Base-by-base conservation (phyloP, 2,113 vertebrate genomes). In the Ciconia boyciana region DNA sequence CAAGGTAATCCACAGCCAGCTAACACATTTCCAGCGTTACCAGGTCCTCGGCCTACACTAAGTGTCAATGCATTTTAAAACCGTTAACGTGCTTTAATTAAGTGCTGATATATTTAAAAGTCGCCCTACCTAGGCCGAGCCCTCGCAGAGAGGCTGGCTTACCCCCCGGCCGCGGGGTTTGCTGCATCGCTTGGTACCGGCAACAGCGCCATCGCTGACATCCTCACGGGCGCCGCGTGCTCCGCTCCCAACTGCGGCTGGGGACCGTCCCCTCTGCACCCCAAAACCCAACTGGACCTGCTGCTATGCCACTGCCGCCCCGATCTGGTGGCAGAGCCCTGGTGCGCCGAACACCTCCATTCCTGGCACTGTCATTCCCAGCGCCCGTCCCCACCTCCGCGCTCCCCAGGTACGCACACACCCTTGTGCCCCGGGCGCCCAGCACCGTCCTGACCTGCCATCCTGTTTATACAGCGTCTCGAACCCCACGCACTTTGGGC, bases 251-350 rank as follows among this genome's bases (percentile, higher is more conserved):
- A 0, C 0, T 0, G 34, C 1, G 1, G 54, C 34, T 4, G 79
- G 55, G 57, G 55, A 54, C 28, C 5, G 0, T 13, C 22, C 66
- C 17, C 66, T 36, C 29, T 1, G 29, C n/a, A 21, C 72, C 92
- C 49, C 39, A 48, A 83, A 71, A 44, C 13, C 0, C 0, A 48
- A 36, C 4, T 15, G 0, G 10, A 83, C 17, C 19, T 2, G 2
- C 11, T 2, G 24, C 39, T 22, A 8, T 8, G 5, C 15, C 6
- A 4, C 29, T 44, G 34, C 2, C 31, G 9, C 22, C 14, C 5
- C 0, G 0, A 26, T 0, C 4, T 1, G 1, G 16, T 0, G 1
- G 7, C 2, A 0, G 44, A 64, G n/a, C 10, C 26, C 22, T 1
- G 4, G 24, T 4, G 18, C 2, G 17, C 46, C 19, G 49, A 48